Percentiles rank a stretch among this genome's conserved stretches.
Evolutionary conservation across 2,797 vertebrate genomes (phyloP).

Genomic region (Myotis planiceps): DNA sequence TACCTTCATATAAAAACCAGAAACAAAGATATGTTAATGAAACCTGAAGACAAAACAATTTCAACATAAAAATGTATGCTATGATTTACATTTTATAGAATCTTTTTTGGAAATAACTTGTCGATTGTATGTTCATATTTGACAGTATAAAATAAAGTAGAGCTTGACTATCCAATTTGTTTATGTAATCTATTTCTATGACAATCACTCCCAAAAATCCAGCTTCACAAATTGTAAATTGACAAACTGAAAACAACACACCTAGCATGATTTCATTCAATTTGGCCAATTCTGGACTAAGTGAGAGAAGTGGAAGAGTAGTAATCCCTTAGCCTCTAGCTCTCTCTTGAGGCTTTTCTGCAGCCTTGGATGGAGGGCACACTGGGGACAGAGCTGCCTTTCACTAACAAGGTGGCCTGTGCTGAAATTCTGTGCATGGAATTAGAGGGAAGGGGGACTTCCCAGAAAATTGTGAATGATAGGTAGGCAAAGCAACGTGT

Average conservation of each 20-base stretch:
- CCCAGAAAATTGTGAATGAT: not conserved
- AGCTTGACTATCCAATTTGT: not conserved
- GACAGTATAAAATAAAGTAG: not conserved
- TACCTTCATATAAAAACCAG: not conserved
- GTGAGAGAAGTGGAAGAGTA: not conserved
- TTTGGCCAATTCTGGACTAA: not conserved
- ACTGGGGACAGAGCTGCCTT: rapidly evolving
- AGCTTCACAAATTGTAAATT: not conserved
- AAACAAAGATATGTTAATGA: not conserved
- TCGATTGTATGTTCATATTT: not conserved
- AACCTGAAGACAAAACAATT: not conserved
- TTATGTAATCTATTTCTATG: not conserved
- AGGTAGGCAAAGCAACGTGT: not conserved
- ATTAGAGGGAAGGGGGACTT: not conserved
- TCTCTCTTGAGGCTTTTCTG: not conserved
- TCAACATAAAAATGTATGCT: not conserved
- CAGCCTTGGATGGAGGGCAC: not conserved
- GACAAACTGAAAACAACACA: not conserved
- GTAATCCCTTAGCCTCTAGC: not conserved
- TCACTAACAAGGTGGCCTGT: not conserved
- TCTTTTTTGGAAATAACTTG: not conserved
- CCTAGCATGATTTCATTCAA: not conserved
- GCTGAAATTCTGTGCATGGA: not conserved
- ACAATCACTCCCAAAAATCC: not conserved
- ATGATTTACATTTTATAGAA: not conserved